Conservation (phyloP, 53 echinoderm and acorn worm species). For the Temnopleurus reevesii region DNA sequence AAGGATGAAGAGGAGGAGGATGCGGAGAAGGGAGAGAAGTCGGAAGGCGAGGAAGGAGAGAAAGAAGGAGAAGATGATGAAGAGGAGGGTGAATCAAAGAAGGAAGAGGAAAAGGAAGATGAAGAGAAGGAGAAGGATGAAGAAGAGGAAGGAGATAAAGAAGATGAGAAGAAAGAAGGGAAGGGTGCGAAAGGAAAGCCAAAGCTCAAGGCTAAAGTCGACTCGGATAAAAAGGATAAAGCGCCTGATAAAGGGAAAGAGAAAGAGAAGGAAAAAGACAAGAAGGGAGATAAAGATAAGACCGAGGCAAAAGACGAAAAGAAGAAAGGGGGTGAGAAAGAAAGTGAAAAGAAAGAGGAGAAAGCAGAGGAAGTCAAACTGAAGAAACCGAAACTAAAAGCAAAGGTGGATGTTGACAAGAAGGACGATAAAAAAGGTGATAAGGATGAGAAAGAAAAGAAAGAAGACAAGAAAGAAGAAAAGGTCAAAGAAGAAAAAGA, state of each 20-base stretch:
- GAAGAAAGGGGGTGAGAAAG: neutral
- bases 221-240: neutral
- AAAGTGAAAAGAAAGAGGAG: neutral
- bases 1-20: constrained; percentile 13
- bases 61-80: neutral
- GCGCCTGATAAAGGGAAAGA: neutral
- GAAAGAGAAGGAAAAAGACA: neutral
- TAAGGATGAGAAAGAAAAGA: neutral
- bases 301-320: neutral
- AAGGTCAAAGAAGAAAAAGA: neutral
- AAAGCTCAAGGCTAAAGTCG: neutral
- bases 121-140: neutral
- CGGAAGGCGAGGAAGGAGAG: neutral
- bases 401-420: neutral
- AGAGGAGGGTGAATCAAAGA: neutral
- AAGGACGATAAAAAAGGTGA: neutral
- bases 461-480: neutral
- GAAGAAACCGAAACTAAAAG: constrained; percentile 13
- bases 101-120: neutral
- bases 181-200: neutral
- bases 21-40: neutral
- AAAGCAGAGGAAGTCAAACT: neutral
- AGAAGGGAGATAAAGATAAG: neutral
- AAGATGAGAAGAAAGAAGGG: constrained; percentile 9
- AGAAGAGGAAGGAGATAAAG: neutral